Percentiles rank a stretch among this genome's conserved stretches.
phyloP scores from a whole-genome alignment of 2,888 invertebrate species.

The Drosophila parthenogenetica region DNA sequence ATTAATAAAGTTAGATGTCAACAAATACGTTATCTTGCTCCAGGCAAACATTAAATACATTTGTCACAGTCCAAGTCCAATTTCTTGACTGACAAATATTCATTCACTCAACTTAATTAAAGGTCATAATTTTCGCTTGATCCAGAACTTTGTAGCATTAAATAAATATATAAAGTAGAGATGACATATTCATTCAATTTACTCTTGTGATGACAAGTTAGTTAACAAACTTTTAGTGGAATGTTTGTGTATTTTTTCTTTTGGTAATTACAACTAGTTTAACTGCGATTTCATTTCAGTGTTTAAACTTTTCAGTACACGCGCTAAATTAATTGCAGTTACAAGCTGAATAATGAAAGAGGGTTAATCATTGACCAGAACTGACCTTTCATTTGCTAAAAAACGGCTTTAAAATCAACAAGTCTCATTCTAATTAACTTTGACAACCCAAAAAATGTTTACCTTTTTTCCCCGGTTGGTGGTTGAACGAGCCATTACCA shows the following conservation, averaged over 20 bases:
- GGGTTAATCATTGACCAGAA: constrained; percentile 17
- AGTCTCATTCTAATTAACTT: constrained; percentile 71
- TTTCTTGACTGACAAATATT: constrained; percentile 19
- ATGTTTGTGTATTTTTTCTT: not conserved
- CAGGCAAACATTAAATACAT: constrained; percentile 16
- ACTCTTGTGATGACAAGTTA: not conserved
- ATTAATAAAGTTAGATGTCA: constrained; percentile 27
- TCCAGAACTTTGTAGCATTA: constrained; percentile 7
- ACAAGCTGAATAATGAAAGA: constrained; percentile 32
- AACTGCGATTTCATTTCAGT: not conserved
- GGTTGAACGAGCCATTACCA: constrained; percentile 22
- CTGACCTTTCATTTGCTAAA: constrained; percentile 31
- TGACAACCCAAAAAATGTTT: constrained; percentile 50
- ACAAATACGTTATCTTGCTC: constrained; percentile 4
- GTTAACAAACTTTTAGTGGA: not conserved
- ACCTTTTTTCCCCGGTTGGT: constrained; percentile 48
- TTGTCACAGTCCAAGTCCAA: constrained; percentile 8
- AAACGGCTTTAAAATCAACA: constrained; percentile 52
- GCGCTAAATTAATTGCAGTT: constrained; percentile 36
- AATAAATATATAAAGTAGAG: not conserved
- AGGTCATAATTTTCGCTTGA: constrained; percentile 7
- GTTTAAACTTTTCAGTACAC: not conserved
- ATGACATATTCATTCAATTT: not conserved
- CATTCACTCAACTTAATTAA: constrained; percentile 26
- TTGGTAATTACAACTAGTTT: not conserved